phyloP scores from a whole-genome alignment of 1,140 invertebrate genomes.

The Pogonus chalceus region DNA sequence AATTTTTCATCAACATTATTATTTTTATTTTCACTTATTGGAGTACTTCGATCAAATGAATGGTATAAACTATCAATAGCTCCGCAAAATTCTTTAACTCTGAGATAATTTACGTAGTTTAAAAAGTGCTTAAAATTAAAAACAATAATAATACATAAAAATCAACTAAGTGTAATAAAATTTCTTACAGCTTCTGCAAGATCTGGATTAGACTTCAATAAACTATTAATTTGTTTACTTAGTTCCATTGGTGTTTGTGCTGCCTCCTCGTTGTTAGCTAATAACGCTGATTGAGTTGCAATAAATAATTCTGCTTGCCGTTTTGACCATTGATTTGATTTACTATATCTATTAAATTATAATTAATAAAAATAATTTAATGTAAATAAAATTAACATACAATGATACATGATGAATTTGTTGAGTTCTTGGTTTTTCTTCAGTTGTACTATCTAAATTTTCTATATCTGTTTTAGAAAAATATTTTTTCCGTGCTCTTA shows the following conservation, averaged over 20 bases:
- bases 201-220: conserved; percentile 70
- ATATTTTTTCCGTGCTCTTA: conserved; percentile 19
- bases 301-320: conserved; percentile 81
- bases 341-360: conserved; percentile 23
- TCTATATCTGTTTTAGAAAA: conserved; percentile 20
- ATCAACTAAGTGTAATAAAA: conserved; percentile 3
- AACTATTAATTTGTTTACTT: conserved; percentile 63
- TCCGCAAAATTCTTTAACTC: conserved; percentile 79
- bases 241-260: conserved; percentile 66
- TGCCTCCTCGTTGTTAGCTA: conserved; percentile 69
- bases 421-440: conserved; percentile 27
- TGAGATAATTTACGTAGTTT: conserved; percentile 79
- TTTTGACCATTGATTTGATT: conserved; percentile 61
- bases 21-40: conserved; percentile 36
- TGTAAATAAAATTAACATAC: conserved; percentile 1
- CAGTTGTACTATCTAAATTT: not conserved
- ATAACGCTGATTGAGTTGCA: conserved; percentile 68
- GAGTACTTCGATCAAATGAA: conserved; percentile 67
- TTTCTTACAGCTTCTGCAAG: conserved; percentile 64
- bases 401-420: not conserved
- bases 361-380: conserved; percentile 2
- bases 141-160: not conserved
- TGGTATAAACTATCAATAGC: conserved; percentile 75
- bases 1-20: conserved; percentile 48
- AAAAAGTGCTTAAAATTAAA: conserved; percentile 68